phyloP scores from a whole-genome alignment of 1,140 invertebrate genomes.

The Nasonia longicornis region DNA sequence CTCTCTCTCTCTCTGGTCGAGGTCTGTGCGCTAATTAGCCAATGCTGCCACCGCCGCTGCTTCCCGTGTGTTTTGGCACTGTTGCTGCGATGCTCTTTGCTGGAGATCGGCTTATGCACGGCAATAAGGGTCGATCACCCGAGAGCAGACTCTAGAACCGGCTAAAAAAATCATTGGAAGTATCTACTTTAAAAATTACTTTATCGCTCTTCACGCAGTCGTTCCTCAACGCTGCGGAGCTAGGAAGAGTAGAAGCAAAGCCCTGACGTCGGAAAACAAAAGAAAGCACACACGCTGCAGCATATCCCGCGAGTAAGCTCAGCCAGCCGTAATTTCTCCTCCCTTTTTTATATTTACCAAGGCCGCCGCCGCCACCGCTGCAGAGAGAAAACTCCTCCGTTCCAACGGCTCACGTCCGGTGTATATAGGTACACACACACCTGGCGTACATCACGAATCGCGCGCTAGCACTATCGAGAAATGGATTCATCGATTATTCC shows the following conservation, averaged over 20 bases:
- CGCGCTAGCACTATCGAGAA: constrained; percentile 47
- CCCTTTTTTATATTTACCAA: not conserved
- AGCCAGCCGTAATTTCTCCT: not conserved
- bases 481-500: constrained; percentile 46
- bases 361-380: too few species aligned
- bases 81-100: not conserved
- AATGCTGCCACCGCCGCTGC: not conserved
- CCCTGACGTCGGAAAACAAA: not conserved
- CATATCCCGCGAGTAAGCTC: not conserved
- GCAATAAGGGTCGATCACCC: not conserved
- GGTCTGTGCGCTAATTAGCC: constrained; percentile 20
- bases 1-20: not conserved
- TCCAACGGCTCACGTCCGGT: not conserved
- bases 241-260: not conserved
- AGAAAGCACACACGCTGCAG: not conserved
- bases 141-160: too few species aligned
- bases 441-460: not conserved
- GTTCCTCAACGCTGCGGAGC: not conserved
- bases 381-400: not conserved
- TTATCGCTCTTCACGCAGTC: not conserved
- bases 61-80: not conserved
- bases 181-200: not conserved
- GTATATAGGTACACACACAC: not conserved
- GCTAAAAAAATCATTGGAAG: too few species aligned
- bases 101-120: not conserved